Conservation (phyloP, 2,113 vertebrate species). For the Rhinopomastus cyanomelas region DNA sequence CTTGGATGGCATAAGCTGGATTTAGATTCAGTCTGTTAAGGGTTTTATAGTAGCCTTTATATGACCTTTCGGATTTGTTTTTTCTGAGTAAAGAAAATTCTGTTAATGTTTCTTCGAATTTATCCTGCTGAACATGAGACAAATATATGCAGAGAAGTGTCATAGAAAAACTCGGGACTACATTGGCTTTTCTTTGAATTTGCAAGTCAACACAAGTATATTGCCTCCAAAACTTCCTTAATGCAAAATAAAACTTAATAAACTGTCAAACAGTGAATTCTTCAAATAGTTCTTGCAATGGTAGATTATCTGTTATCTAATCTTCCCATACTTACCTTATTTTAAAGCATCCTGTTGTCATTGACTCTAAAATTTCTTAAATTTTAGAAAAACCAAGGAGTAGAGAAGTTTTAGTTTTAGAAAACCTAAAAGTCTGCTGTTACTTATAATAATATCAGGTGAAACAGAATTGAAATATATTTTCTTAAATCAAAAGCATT, state of each 20-base stretch:
- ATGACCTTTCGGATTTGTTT: not conserved
- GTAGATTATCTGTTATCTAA: not conserved
- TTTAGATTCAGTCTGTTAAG: not conserved
- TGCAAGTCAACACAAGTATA: not conserved
- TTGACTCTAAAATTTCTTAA: not conserved
- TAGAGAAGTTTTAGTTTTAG: too few relatives aligned
- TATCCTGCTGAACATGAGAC: not conserved
- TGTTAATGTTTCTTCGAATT: not conserved
- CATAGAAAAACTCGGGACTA: not conserved
- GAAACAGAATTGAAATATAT: not conserved
- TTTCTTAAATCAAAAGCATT: not conserved
- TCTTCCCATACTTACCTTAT: not conserved
- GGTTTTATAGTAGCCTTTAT: not conserved
- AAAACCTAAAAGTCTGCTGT: too few relatives aligned
- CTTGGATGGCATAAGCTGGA: not conserved
- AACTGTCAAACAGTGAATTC: not conserved
- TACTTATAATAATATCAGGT: not conserved
- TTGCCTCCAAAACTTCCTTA: not conserved
- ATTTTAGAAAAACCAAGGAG: not conserved
- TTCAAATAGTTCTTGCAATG: not conserved
- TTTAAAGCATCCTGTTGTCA: not conserved
- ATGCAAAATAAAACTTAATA: not conserved
- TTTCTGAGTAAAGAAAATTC: not conserved
- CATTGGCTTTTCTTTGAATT: not conserved
- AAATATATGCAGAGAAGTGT: not conserved